Conservation (phyloP, 2,113 vertebrate genomes). For the Tympanuchus pallidicinctus region DNA sequence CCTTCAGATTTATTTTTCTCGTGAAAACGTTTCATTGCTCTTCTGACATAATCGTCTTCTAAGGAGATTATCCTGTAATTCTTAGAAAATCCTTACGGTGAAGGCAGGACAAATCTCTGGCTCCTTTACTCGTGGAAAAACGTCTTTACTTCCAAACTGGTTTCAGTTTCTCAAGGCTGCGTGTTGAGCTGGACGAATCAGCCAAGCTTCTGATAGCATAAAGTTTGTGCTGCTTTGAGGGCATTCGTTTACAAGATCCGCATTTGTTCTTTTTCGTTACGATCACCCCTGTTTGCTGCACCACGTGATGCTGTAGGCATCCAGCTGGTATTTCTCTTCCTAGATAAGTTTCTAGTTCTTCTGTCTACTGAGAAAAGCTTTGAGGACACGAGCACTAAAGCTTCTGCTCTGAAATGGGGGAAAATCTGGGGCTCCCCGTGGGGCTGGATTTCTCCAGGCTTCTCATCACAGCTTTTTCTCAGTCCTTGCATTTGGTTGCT, state of each 20-base stretch:
- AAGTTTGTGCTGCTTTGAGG: background rate
- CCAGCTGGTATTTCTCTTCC: background rate
- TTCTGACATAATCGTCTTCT: background rate
- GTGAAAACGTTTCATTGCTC: background rate
- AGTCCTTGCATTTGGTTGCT: background rate
- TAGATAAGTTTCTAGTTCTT: background rate
- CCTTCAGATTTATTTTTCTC: conserved; percentile 13
- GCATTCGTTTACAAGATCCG: background rate
- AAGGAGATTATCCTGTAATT: background rate
- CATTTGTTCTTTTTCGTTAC: background rate
- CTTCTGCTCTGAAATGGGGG: background rate
- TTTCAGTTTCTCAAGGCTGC: background rate
- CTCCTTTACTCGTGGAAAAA: background rate
- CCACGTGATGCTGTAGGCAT: background rate
- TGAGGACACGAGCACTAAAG: background rate
- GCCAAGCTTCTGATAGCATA: background rate
- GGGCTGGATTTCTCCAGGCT: background rate
- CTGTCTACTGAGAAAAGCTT: background rate
- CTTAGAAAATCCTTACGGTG: background rate
- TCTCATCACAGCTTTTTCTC: background rate
- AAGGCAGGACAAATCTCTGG: conserved; percentile 13
- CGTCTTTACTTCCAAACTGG: background rate
- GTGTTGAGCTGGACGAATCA: background rate
- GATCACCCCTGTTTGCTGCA: background rate
- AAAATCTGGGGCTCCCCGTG: background rate